Evolutionary conservation across 2,797 vertebrate species (phyloP), one percentile per base, ranked within the genome.

Genomic region (Pelodytes ibericus): DNA sequence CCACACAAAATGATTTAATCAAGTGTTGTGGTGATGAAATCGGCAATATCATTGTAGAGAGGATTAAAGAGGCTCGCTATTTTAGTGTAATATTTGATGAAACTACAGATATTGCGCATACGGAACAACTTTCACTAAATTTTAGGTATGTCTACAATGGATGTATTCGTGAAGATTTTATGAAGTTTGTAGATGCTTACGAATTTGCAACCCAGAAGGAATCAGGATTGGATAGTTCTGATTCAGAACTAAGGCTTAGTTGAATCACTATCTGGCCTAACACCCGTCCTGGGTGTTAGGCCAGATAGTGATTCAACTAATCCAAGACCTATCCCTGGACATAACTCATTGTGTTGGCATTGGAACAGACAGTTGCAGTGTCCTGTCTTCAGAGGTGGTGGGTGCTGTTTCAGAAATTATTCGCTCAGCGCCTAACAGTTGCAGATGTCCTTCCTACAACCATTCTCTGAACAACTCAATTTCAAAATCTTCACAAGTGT

Each of bases 391-490:
- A 44, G 41, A 44, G 41, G 41, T 57, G 53, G 53, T 20, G 20
- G 53, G 53, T 57, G 53, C 53, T 1, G 53, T 57, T 5, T 57
- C 53, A 57, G 53, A 57, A 26, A 57, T 1, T 2, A 5, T 57
- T 57, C 9, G 13, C 6, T 3, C 24, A 58, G 20, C 56, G 26
- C 56, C 10, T 24, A 58, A 25, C 24, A 26, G 1, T 1, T 57
- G 53, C 24, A 57, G 53, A 57, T 57, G 53, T 57, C 53, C 53
- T 22, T 57, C 18, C 53, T 57, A 57, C 53, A 57, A 24, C 24
- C 53, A 57, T 1, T 57, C n/a, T n/a, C 53, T 57, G 20, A 2
- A 57, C 53, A 2, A 1, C 24, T 57, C 53, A 22, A 57, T 44
- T 44, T 57, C 53, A 57, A 57, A 57, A 20, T 57, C 53, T 20